Evolutionary conservation across 2,113 vertebrate species (phyloP).

Genomic region (Porphyrio hochstetteri): DNA sequence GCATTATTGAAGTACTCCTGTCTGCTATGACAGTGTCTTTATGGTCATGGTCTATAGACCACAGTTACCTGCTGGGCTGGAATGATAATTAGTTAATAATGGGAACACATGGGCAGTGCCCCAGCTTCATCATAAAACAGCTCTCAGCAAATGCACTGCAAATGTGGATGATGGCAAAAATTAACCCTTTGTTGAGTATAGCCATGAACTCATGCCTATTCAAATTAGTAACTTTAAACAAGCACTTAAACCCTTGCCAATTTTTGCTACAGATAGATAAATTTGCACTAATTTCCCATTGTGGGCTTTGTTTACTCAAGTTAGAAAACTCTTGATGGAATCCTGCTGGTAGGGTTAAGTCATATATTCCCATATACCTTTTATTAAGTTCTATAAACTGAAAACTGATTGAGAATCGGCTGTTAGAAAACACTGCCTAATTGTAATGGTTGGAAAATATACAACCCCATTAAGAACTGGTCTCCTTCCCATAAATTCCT

Average conservation of each 20-base stretch:
- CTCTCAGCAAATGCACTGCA: neutral
- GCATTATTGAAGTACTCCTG: neutral
- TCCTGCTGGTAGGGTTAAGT: neutral
- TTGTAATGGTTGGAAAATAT: neutral
- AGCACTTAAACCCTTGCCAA: neutral
- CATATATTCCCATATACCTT: neutral
- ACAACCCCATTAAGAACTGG: rapidly evolving
- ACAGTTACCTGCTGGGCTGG: neutral
- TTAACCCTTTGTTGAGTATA: neutral
- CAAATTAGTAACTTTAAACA: neutral
- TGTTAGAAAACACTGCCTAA: neutral
- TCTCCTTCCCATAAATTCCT: neutral
- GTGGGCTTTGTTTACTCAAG: neutral
- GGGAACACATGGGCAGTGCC: neutral
- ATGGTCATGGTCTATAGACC: neutral
- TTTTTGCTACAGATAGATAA: neutral
- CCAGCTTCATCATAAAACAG: neutral
- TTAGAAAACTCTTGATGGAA: neutral
- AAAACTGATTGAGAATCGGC: neutral
- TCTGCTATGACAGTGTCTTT: neutral
- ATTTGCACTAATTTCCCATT: neutral
- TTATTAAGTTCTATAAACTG: neutral
- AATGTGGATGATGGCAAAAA: neutral
- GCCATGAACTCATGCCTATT: neutral
- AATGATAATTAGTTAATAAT: neutral